A percentile compares a stretch with the other conserved stretches of the same genome.
Evolutionary conservation across 2,888 invertebrate genomes (phyloP).

Genomic region (Apodemia mormo): DNA sequence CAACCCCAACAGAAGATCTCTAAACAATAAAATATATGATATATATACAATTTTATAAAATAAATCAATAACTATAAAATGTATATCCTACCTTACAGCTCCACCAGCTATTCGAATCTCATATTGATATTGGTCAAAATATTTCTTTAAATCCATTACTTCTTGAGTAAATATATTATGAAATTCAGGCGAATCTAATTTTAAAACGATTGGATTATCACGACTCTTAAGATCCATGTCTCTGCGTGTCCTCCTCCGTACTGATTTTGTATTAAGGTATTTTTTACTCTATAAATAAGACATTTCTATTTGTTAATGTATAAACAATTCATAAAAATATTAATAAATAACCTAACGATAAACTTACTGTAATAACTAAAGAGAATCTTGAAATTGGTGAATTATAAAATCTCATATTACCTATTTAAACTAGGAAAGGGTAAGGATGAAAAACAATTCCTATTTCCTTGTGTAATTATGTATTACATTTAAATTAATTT

Average conservation of each 20-base stretch:
- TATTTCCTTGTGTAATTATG: no score
- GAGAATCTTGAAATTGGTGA: not conserved
- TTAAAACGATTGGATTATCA: constrained; percentile 85
- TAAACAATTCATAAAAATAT: not conserved
- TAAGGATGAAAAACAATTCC: no score
- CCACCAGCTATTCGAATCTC: constrained; percentile 98
- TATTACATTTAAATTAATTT: no score
- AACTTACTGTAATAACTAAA: not conserved
- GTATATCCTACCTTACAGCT: constrained; percentile 89
- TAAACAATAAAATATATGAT: constrained; percentile 40
- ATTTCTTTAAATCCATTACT: constrained; percentile 83
- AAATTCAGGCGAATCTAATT: constrained; percentile 88
- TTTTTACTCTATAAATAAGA: not conserved
- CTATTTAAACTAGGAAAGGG: not conserved
- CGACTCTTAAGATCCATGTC: constrained; percentile 65
- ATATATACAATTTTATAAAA: not conserved
- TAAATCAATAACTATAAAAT: not conserved
- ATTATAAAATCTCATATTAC: not conserved
- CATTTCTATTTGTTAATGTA: not conserved
- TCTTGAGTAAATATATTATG: constrained; percentile 91
- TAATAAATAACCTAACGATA: not conserved
- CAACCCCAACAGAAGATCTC: constrained; percentile 90
- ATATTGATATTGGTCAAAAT: constrained; percentile 91
- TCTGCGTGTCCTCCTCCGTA: constrained; percentile 46
- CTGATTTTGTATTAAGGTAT: constrained; percentile 40